These are phyloP conservation scores for Ecliptopera silaceata DNA, from an alignment of 2,888 invertebrate species.

Conservation along the genomic window DNA sequence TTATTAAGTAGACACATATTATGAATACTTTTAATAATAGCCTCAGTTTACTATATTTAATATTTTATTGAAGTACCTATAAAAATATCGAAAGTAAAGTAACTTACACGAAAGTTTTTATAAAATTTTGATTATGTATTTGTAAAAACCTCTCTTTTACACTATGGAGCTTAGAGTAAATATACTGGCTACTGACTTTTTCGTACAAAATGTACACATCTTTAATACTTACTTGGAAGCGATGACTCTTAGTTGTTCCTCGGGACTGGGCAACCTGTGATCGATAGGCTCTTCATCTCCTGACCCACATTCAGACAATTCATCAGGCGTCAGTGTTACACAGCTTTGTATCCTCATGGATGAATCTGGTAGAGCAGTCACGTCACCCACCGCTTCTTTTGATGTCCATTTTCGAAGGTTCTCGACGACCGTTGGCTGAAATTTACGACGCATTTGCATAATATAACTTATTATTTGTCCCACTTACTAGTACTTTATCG, in stretches of 20 bases:
- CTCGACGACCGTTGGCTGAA: slow-evolving; percentile 91
- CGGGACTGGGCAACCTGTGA: slow-evolving; percentile 93
- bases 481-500: not conserved
- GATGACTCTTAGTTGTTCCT: slow-evolving; percentile 92
- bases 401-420: slow-evolving; percentile 94
- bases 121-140: too few species aligned
- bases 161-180: too few species aligned
- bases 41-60: too few species aligned
- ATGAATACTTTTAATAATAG: not conserved
- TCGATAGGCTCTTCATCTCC: slow-evolving; percentile 89
- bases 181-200: too few species aligned
- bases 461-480: not conserved
- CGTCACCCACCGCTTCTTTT: slow-evolving; percentile 90
- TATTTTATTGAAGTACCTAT: too few species aligned
- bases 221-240: slow-evolving; percentile 88
- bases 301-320: slow-evolving; percentile 80
- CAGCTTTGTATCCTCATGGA: slow-evolving; percentile 86
- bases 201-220: too few species aligned
- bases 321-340: slow-evolving; percentile 76
- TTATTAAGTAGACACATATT: not conserved
- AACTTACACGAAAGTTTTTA: too few species aligned
- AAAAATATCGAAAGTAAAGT: too few species aligned
- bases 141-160: too few species aligned
- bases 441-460: slow-evolving; percentile 2
- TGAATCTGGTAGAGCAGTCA: slow-evolving; percentile 91